A percentile compares a stretch with the other conserved stretches of the same genome.
These are phyloP conservation scores for Myoxocephalus aenaeus DNA, from an alignment of 2,797 vertebrate genomes.

Conservation along the genomic window DNA sequence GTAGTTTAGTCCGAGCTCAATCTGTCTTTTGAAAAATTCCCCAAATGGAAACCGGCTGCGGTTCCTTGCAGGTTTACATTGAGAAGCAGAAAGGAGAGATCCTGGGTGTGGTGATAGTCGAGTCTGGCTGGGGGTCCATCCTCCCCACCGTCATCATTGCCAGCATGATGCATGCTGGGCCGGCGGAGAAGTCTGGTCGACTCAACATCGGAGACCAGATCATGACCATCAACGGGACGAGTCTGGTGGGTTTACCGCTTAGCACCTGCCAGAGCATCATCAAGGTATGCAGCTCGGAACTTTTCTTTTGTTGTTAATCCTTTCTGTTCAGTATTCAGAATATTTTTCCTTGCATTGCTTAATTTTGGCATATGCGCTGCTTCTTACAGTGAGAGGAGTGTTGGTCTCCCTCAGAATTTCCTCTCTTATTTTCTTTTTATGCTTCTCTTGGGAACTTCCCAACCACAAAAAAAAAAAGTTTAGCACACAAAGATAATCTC, in stretches of 20 bases:
- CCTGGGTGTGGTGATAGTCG: slow-evolving; percentile 95
- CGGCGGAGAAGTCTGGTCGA: slow-evolving; percentile 93
- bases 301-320: background rate
- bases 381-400: no score
- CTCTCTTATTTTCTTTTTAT: no score
- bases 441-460: background rate
- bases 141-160: slow-evolving; percentile 98
- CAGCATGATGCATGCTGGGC: slow-evolving; percentile 96
- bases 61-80: slow-evolving; percentile 89
- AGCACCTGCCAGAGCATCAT: slow-evolving; percentile 99
- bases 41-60: background rate
- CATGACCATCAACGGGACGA: slow-evolving; percentile 98
- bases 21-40: background rate
- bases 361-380: background rate
- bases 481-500: no score
- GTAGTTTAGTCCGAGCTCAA: background rate
- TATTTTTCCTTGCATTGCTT: background rate
- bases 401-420: no score
- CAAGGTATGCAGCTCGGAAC: slow-evolving; percentile 84
- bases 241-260: slow-evolving; percentile 95
- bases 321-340: background rate
- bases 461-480: no score
- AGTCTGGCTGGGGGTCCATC: slow-evolving; percentile 98
- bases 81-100: slow-evolving; percentile 99
- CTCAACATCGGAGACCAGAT: slow-evolving; percentile 98